Base-by-base conservation (phyloP, 2,797 vertebrate genomes). In the Spondyliosoma cantharus region DNA sequence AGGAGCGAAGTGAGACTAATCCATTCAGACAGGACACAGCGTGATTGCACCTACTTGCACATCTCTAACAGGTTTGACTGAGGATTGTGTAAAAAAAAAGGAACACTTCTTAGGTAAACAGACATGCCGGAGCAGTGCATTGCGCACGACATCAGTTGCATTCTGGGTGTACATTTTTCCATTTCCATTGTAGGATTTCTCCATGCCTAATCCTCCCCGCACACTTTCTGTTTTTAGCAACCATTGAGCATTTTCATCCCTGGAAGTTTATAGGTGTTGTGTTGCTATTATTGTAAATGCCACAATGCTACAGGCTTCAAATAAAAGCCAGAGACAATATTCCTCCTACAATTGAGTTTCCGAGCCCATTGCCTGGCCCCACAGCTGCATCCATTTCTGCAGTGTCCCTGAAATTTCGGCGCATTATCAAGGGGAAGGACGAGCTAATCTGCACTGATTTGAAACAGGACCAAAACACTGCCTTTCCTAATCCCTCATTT, bases 361-460 rank as follows among this genome's bases (percentile, higher is more conserved):
- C 64, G 69, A 59, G 79, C 83, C 90, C 80, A 27, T 80, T 13
- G 80, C 77, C 32, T 58, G 71, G 86, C 83, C 90, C 90, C 78
- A 84, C 76, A 90, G 86, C 91, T 86, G 87, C 88, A 84, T 90
- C 80, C 80, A 58, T 87, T 86, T 86, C 88, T 73, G 62, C 83
- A 74, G 82, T 60, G 90, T 89, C 86, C 87, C 89, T 65, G 76
- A 87, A 90, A 90, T 89, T 91, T 87, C 87, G 64, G 74, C 71
- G 85, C 91, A 93, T 93, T 93, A 93, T 92, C 90, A 87, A 87
- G 80, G 85, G 89, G 87, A 94, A 92, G 89, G 92, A 93, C 80
- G 70, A 93, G 90, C 91, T 95, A 94, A 95, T 95, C 94, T 94
- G 91, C 89, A 85, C 88, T 92, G 93, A 95, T 95, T 95, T 95